A percentile compares a stretch with the other conserved stretches of the same genome.
Conservation (phyloP, 2,113 vertebrate genomes). For the Mellivora capensis region DNA sequence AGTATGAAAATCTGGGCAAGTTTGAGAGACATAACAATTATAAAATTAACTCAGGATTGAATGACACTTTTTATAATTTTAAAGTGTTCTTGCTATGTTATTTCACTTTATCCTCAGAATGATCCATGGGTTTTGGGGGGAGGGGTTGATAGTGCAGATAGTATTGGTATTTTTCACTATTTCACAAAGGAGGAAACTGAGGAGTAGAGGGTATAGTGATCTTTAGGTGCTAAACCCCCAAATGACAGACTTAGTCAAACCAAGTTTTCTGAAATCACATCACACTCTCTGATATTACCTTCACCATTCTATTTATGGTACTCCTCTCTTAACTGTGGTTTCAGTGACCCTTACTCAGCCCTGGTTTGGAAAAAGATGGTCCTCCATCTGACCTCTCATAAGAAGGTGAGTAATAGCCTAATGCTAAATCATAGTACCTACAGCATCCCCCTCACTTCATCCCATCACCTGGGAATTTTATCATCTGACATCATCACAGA, state of each 20-base stretch:
- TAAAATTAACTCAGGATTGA: neutral
- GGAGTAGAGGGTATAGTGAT: neutral
- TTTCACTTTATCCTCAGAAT: neutral
- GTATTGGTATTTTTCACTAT: neutral
- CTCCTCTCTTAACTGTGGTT: neutral
- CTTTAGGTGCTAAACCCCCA: neutral
- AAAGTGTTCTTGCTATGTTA: neutral
- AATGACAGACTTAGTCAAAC: neutral
- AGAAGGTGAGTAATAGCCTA: neutral
- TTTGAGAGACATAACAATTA: neutral
- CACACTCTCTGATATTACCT: neutral
- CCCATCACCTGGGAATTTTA: neutral
- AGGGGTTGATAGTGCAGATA: neutral
- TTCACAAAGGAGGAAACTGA: neutral
- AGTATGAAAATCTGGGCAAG: neutral
- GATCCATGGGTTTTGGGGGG: neutral
- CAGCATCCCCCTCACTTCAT: neutral
- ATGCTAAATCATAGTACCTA: neutral
- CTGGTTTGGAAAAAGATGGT: neutral
- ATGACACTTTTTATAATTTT: neutral
- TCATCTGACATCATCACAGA: neutral
- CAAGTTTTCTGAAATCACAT: neutral
- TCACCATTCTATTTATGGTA: neutral
- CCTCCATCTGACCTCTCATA: neutral
- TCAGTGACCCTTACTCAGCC: neutral